A percentile compares a stretch with the other conserved stretches of the same genome.
Evolutionary conservation across 1,140 invertebrate genomes (phyloP).

Genomic region (Ostrea edulis): DNA sequence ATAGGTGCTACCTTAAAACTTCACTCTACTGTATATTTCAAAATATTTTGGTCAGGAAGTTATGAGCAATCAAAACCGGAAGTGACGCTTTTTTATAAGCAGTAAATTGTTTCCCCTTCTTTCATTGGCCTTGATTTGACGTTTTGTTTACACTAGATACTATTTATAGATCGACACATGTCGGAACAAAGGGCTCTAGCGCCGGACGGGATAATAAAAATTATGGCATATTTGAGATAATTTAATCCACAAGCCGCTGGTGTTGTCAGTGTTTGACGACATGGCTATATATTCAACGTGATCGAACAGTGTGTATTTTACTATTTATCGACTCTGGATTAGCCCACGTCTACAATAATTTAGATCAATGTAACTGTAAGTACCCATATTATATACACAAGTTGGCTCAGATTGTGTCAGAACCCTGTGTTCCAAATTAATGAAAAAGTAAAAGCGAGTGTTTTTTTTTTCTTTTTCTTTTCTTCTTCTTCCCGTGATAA

Average conservation of each 20-base stretch:
- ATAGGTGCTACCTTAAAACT: background rate
- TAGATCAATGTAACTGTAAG: too few species aligned
- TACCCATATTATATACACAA: too few species aligned
- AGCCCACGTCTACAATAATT: too few species aligned
- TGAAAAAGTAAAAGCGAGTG: too few species aligned
- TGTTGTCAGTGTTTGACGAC: background rate
- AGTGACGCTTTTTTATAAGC: conserved; percentile 4
- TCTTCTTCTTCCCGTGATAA: too few species aligned
- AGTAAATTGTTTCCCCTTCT: background rate
- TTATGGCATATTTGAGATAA: conserved; percentile 23
- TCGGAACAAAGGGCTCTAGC: background rate
- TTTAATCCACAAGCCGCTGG: background rate
- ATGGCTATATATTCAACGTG: too few species aligned
- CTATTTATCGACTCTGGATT: too few species aligned
- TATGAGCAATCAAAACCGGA: conserved; percentile 28
- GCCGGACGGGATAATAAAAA: background rate
- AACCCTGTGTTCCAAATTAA: too few species aligned
- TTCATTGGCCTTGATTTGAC: background rate
- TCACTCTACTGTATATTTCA: conserved; percentile 20
- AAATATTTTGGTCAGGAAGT: conserved; percentile 30
- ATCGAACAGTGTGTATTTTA: too few species aligned
- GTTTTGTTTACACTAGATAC: conserved; percentile 30
- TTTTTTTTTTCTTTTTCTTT: too few species aligned
- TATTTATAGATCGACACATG: conserved; percentile 30
- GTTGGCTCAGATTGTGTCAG: too few species aligned